Base-by-base conservation (phyloP, 2,888 invertebrate genomes). In the Galeopsomyia nigrocyanea region DNA sequence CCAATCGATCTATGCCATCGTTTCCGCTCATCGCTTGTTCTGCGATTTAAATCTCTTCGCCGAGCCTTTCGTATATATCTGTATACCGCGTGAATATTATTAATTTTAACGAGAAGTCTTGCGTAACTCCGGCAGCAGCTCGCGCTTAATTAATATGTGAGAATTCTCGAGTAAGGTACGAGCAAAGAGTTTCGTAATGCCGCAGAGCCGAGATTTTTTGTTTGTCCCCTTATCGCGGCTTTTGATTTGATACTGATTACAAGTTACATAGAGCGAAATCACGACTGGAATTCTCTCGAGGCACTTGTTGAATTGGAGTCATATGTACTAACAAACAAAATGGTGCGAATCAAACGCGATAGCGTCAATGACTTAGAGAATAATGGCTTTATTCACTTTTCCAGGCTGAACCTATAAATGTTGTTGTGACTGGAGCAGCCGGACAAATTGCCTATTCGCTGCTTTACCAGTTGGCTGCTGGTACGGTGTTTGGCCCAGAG, bases 381-480 rank as follows among this genome's bases (percentile, higher is more conserved):
- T 70, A 9, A 51, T 60, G n/a, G 9, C 19, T 26, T n/a, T 19
- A 49, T 61, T 53, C 26, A 21, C 14, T 22, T 60, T 58, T 72
- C 73, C 87, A 94, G 94, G 88, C 91, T 82, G 92, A 93, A 87
- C 95, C 97, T 84, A 93, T 98, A 83, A 93, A 92, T 88, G 96
- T 99, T 78, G 94, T 97, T 74, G 95, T 99, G 46, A 99, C 99
- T 68, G 99, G 99, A 75, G 99, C 99, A 80, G 99, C 99, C 74
- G 99, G 99, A 19, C 99, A 99, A 88, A 99, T 99, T 80, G 98
- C 97, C 74, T 99, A 99, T 87, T 98, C 98, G 2, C 88, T 99
- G 57, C 89, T 99, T 16, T 96, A 96, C 85, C 95, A 97, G 88
- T 91, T 99, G 79, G 96, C 96, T 16, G 96, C 96, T 81, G 99